Percentiles rank a stretch among this genome's conserved stretches.
phyloP scores from a whole-genome alignment of 1,140 invertebrate genomes.

The Cyclargus thomasi region DNA sequence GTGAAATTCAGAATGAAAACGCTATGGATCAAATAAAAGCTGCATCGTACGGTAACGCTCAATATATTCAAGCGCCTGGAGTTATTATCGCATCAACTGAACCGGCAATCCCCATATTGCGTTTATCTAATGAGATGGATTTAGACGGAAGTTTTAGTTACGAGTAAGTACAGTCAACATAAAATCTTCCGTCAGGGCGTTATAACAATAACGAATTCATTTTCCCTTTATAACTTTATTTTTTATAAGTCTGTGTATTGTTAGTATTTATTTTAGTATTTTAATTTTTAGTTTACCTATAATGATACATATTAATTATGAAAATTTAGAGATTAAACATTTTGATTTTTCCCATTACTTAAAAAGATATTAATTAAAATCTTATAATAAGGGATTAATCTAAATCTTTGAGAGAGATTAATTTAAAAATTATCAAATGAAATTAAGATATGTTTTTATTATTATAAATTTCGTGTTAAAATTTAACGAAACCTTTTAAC shows the following conservation, averaged over 20 bases:
- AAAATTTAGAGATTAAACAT: no score
- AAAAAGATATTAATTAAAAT: no score
- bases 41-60: slow-evolving; percentile 37
- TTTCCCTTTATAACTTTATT: background rate
- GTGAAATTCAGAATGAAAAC: slow-evolving; percentile 42
- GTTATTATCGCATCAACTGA: slow-evolving; percentile 56
- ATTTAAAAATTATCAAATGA: background rate
- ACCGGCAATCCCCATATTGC: slow-evolving; percentile 65
- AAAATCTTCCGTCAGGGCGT: background rate
- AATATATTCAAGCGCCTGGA: slow-evolving; percentile 44
- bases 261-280: no score
- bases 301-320: background rate
- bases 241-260: no score
- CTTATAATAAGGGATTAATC: background rate
- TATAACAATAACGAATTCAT: background rate
- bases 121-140: slow-evolving; percentile 72
- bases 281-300: background rate
- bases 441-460: background rate
- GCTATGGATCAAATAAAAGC: slow-evolving; percentile 45
- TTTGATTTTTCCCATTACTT: no score
- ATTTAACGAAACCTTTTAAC: no score
- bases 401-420: background rate
- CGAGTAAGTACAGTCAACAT: slow-evolving; percentile 54
- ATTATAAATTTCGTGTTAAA: no score
- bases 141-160: slow-evolving; percentile 73